Evolutionary conservation across 1,140 invertebrate genomes (phyloP).

Genomic region (Drosophila lacertosa): DNA sequence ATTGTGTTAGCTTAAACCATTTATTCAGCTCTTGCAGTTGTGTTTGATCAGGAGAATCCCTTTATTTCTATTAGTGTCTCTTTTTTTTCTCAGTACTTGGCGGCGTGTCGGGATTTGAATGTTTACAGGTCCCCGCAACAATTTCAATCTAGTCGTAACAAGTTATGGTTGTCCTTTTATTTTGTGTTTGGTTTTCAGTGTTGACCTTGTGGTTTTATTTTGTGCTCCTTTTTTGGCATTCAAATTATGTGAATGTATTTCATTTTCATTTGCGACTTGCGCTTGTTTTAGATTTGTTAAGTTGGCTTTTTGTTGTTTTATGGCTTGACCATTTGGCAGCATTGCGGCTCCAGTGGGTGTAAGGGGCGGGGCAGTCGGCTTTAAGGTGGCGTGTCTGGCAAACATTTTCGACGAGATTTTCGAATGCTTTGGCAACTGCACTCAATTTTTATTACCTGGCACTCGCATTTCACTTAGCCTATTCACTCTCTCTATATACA

Average conservation of each 20-base stretch:
- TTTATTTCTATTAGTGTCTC: neutral
- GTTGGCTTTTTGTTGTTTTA: constrained; percentile 57
- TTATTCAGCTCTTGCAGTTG: neutral
- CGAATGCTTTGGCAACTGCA: constrained; percentile 65
- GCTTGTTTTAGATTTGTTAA: constrained; percentile 50
- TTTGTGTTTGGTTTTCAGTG: neutral
- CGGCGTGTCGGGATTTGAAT: constrained; percentile 1
- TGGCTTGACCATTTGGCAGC: constrained; percentile 62
- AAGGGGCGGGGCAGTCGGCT: neutral
- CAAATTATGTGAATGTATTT: constrained; percentile 70
- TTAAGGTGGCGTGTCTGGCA: constrained; percentile 49
- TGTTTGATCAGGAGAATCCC: neutral
- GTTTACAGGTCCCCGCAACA: constrained; percentile 14
- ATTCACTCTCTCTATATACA: constrained; percentile 1
- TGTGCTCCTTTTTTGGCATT: constrained; percentile 32
- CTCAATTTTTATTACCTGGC: constrained; percentile 68
- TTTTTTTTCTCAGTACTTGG: neutral
- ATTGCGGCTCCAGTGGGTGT: constrained; percentile 28
- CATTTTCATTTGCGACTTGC: constrained; percentile 60
- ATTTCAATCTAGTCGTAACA: constrained; percentile 16
- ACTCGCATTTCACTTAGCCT: constrained; percentile 63
- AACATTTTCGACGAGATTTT: constrained; percentile 63
- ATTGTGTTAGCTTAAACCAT: no score
- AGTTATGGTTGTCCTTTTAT: constrained; percentile 21
- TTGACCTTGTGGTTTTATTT: constrained; percentile 37